Evolutionary conservation across 2,113 vertebrate genomes (phyloP).

Genomic region (Sminthopsis crassicaudata): DNA sequence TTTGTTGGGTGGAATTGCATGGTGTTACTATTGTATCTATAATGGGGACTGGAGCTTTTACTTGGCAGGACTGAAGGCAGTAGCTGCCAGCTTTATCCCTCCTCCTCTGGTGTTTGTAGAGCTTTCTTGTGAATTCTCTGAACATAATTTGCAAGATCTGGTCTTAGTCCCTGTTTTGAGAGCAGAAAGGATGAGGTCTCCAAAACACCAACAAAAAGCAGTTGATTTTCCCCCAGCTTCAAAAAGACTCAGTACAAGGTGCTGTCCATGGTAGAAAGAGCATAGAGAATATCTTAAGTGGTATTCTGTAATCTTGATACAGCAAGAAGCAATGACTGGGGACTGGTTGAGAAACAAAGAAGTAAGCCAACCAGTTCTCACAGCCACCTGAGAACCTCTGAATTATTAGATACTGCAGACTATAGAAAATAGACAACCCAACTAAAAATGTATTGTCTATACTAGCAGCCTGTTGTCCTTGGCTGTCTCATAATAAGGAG

Average conservation of each 20-base stretch:
- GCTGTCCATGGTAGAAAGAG: neutral
- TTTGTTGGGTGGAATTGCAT: neutral
- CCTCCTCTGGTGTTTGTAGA: neutral
- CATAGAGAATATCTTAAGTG: neutral
- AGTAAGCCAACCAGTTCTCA: neutral
- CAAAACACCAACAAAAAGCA: neutral
- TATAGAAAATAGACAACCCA: neutral
- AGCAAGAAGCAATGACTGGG: neutral
- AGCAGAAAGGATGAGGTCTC: neutral
- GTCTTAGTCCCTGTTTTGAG: neutral
- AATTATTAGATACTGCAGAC: neutral
- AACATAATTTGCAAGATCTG: neutral
- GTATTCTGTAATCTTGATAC: neutral
- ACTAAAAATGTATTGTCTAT: neutral
- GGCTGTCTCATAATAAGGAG: neutral
- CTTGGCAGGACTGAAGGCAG: neutral
- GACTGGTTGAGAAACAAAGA: neutral
- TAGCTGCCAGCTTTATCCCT: neutral
- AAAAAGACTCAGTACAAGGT: neutral
- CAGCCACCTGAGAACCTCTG: neutral
- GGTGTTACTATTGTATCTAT: slow-evolving; percentile 3
- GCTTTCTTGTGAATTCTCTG: neutral
- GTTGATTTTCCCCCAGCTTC: neutral
- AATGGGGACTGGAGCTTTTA: neutral
- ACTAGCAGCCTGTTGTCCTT: neutral